Evolutionary conservation across 2,797 vertebrate genomes (phyloP), one percentile per base, ranked within the genome.

Genomic region (Muscicapa striata): DNA sequence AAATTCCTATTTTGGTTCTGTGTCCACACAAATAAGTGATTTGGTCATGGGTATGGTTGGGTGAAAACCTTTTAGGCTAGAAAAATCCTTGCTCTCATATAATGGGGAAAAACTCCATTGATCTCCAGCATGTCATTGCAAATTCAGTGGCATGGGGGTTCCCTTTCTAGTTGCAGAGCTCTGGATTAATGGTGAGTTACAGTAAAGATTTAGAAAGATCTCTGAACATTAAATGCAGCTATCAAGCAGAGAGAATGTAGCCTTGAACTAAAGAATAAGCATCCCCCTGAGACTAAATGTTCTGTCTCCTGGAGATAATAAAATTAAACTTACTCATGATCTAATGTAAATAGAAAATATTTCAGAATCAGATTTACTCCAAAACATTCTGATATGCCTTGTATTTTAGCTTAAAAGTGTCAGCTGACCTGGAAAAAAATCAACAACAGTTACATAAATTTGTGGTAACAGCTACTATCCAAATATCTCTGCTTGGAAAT

Each of bases 131-230:
- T 20, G 2, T 52, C 70, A 67, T 45, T 73, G 41, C 13, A 85
- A 30, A 45, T 67, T 80, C 0, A 0, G 30, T n/a, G 13, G 10
- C 45, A 9, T 24, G 5, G 43, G 14, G n/a, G 24, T 46, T 7
- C 1, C 26, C 9, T 32, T 87, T 54, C 30, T 51, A 91, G 54
- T 19, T 80, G 57, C 22, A 57, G 38, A 80, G 20, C 51, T 85
- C 38, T 83, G 41, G 12, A 6, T 61, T 58, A 72, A 34, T 54
- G 21, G 11, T 51, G 24, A 62, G 16, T 48, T 68, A 54, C 24
- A 72, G 34, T 5, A 83, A 80, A 51, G 49, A 58, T 80, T 89
- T 83, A 54, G 61, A 89, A 92, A 76, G 30, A 11, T 64, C 15
- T 91, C 68, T 78, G 27, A 78, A 80, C 15, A 58, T 17, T 58